phyloP scores from a whole-genome alignment of 2,113 vertebrate genomes.

The Elachura formosa region DNA sequence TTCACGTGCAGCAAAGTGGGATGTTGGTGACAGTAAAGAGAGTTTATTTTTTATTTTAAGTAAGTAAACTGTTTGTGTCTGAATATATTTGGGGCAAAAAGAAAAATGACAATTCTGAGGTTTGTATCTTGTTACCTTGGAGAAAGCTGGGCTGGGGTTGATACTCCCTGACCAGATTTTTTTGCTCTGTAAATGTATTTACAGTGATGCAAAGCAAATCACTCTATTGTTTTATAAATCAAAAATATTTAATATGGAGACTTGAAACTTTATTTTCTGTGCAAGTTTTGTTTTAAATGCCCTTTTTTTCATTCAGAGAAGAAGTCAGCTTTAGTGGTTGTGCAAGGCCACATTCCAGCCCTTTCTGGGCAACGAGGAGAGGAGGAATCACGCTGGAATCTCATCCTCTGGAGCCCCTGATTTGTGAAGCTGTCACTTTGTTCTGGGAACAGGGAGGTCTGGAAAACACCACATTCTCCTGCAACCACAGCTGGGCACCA shows the following conservation, averaged over 20 bases:
- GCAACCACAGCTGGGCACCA: not conserved
- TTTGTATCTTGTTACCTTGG: not conserved
- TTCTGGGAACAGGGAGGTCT: not conserved
- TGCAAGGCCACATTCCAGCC: not conserved
- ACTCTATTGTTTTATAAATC: slow-evolving; percentile 12
- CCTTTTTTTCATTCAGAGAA: not conserved
- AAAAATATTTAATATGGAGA: not conserved
- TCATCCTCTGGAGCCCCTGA: not conserved
- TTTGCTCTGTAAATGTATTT: not conserved
- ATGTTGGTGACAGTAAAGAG: not conserved
- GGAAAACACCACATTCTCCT: not conserved
- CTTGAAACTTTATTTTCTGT: not conserved
- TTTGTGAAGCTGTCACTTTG: not conserved
- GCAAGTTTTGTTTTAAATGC: not conserved
- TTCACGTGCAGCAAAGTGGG: not conserved
- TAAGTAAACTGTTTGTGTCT: not conserved
- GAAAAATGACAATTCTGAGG: not conserved
- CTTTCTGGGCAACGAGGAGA: not conserved
- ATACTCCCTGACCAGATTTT: not conserved
- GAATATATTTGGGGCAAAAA: not conserved
- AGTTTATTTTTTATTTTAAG: not conserved
- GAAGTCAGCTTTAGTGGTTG: not conserved
- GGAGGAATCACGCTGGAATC: not conserved
- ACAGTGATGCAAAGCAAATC: not conserved
- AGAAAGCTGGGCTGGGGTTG: not conserved